phyloP scores from a whole-genome alignment of 2,113 vertebrate genomes.

The Electrona antarctica region DNA sequence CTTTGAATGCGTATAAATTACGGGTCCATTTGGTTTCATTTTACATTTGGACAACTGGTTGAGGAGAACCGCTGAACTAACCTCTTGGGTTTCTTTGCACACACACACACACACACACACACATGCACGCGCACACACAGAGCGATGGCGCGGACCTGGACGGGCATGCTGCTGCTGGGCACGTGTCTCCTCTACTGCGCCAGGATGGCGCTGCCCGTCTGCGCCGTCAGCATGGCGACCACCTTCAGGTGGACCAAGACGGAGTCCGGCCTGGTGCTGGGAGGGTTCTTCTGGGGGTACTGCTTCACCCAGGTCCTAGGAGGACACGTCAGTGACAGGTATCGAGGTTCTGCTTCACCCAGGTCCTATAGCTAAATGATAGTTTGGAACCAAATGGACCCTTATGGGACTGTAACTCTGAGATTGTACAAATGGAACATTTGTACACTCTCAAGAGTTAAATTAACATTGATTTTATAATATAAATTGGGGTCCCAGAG shows the following conservation, averaged over 20 bases:
- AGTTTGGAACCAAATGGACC: no score
- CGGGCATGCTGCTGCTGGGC: slow-evolving; percentile 80
- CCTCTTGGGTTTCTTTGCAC: no score
- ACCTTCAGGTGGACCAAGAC: slow-evolving; percentile 89
- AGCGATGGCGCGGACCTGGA: slow-evolving; percentile 80
- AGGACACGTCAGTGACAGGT: slow-evolving; percentile 87
- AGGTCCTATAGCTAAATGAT: neutral
- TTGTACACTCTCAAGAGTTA: no score
- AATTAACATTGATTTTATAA: no score
- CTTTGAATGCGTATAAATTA: no score
- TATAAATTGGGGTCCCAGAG: no score
- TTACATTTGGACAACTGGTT: no score
- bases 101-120: no score
- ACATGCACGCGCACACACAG: slow-evolving; percentile 54
- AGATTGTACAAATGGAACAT: no score
- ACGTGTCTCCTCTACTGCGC: slow-evolving; percentile 89
- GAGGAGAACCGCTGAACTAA: no score
- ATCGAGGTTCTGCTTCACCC: neutral
- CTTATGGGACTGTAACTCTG: no score
- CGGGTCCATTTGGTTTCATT: no score
- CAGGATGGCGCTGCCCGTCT: slow-evolving; percentile 86
- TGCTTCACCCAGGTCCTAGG: slow-evolving; percentile 90
- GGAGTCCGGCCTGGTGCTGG: slow-evolving; percentile 85
- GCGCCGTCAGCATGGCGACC: slow-evolving; percentile 80
- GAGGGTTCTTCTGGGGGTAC: slow-evolving; percentile 96